Evolutionary conservation across 2,888 invertebrate species (phyloP).

Genomic region (Calliscelio sp.): DNA sequence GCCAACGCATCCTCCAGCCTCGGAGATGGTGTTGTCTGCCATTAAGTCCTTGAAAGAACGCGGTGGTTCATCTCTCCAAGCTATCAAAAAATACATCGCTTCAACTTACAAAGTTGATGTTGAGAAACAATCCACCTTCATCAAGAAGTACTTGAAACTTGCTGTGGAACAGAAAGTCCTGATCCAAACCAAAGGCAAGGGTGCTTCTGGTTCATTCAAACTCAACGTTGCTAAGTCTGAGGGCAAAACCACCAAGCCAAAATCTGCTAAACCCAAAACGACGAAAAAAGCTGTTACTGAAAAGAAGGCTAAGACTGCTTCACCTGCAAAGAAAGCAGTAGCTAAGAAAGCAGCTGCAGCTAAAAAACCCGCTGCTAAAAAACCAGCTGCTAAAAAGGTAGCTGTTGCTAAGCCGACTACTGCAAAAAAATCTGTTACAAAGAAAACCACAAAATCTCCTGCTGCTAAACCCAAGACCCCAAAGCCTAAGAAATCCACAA

Average conservation of each 20-base stretch:
- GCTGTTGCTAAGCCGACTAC: constrained; percentile 51
- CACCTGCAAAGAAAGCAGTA: constrained; percentile 76
- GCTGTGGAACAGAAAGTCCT: constrained; percentile 87
- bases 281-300: constrained; percentile 46
- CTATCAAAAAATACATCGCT: constrained; percentile 89
- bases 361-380: constrained; percentile 74
- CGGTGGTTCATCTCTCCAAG: constrained; percentile 88
- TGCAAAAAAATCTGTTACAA: constrained; percentile 29
- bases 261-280: constrained; percentile 55
- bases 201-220: constrained; percentile 85
- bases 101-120: constrained; percentile 88
- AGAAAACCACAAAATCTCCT: neutral
- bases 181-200: constrained; percentile 87
- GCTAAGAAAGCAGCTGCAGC: constrained; percentile 71
- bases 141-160: constrained; percentile 88
- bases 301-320: constrained; percentile 74
- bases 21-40: constrained; percentile 1
- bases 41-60: constrained; percentile 86
- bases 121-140: constrained; percentile 88
- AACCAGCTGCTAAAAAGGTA: constrained; percentile 57
- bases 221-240: neutral
- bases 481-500: neutral
- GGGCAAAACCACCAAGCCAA: constrained; percentile 68
- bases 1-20: constrained; percentile 9
- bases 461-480: neutral